Conservation (phyloP, 2,888 invertebrate species). For the Nymphalis urticae region DNA sequence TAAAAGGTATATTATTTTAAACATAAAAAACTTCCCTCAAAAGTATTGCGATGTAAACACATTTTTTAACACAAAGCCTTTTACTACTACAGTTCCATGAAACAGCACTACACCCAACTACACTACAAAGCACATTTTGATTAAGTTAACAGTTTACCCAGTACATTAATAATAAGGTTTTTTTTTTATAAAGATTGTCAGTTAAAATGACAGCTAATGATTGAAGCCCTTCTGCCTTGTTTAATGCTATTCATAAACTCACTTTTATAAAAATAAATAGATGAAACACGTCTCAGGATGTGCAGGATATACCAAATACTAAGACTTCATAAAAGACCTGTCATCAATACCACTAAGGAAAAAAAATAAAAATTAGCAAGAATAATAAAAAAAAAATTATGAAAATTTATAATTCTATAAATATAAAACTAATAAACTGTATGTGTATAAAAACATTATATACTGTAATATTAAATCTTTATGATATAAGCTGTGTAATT, state of each 20-base stretch:
- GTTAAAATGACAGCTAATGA: constrained; percentile 33
- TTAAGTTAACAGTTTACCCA: constrained; percentile 5
- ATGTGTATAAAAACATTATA: not conserved
- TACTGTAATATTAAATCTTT: not conserved
- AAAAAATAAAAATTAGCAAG: constrained; percentile 45
- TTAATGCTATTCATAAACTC: constrained; percentile 49
- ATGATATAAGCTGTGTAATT: not conserved
- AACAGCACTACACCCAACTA: not conserved
- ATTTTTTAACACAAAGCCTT: constrained; percentile 1
- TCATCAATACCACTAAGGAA: constrained; percentile 58
- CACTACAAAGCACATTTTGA: constrained; percentile 3
- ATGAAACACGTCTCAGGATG: constrained; percentile 47
- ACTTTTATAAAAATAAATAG: constrained; percentile 47
- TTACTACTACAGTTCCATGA: not conserved
- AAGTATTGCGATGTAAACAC: not conserved
- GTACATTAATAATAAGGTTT: not conserved
- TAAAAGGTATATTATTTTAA: no score
- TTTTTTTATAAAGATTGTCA: constrained; percentile 9
- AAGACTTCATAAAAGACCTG: constrained; percentile 52
- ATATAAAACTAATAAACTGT: not conserved
- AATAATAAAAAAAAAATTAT: not conserved
- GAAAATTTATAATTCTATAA: not conserved
- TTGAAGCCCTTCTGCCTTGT: constrained; percentile 45
- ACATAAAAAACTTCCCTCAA: not conserved
- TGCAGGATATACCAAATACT: constrained; percentile 54